Evolutionary conservation across 2,113 vertebrate genomes (phyloP), one percentile per base, ranked within the genome.

Genomic region (Salvelinus fontinalis): DNA sequence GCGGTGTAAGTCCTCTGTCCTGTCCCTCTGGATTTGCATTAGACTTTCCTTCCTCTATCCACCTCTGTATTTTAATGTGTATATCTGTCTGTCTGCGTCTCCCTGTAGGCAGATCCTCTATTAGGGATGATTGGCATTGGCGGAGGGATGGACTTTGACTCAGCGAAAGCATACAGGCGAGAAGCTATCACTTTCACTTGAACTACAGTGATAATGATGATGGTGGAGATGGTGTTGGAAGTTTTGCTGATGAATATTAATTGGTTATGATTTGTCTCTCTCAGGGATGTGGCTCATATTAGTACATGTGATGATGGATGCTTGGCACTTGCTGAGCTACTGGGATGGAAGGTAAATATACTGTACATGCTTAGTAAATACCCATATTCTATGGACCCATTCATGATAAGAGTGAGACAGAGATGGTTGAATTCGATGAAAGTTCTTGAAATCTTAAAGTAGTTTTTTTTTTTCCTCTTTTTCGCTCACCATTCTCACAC

Each of bases 111-210:
- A 0, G 94, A 95, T 54, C 91, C 95, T 3, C 77, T 95, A 77
- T 86, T 95, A 9, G 95, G 95, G n/a, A 80, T 97, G 78, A 88
- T 97, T 71, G 95, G 95, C 49, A 93, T 97, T 0, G 95, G 95
- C 77, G 93, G 94, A 34, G 94, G 95, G 49, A 95, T 97, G 95
- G 96, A 98, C 88, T 98, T 98, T 31, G 96, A 98, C 80, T 98
- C 96, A 0, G 95, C 96, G 66, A 97, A 96, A 78, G 97, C 96
- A 0, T 98, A 98, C 91, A 95, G 97, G 97, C 95, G 66, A 87
- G 87, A 54, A 34, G 72, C n/a, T 27, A n/a, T 70, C 71, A 5
- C 59, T 9, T 62, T 22, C n/a, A 14, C 12, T 18, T 54, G 51
- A 44, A 54, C 51, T 54, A 18, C 13, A 18, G 16, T 54, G 51